phyloP scores from a whole-genome alignment of 2,797 vertebrate species.

The Nyctalus aviator region DNA sequence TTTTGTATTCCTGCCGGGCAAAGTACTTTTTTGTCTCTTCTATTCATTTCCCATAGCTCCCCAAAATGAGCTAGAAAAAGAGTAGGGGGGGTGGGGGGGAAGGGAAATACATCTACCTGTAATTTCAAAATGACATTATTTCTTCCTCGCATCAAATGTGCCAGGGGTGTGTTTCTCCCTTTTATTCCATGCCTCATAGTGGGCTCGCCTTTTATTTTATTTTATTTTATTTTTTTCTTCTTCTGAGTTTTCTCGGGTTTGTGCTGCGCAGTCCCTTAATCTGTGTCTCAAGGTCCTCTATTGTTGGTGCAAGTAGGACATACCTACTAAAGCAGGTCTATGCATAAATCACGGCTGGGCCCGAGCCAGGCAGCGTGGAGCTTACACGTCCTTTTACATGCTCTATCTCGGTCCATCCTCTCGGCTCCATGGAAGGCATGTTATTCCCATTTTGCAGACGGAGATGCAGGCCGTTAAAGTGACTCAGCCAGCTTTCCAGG shows the following conservation, averaged over 20 bases:
- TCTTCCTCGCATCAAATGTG: constrained; percentile 73
- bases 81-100: constrained; percentile 76
- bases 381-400: not conserved
- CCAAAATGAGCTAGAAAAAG: constrained; percentile 84
- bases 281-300: constrained; percentile 69
- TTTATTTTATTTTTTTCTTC: constrained; percentile 15
- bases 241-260: constrained; percentile 71
- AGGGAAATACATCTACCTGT: constrained; percentile 84
- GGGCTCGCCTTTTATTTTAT: constrained; percentile 46
- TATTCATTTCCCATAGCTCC: constrained; percentile 89
- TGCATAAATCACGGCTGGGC: constrained; percentile 27
- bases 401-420: not conserved
- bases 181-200: constrained; percentile 76
- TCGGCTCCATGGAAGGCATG: not conserved
- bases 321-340: constrained; percentile 50
- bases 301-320: constrained; percentile 50
- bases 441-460: constrained; percentile 70
- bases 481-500: not conserved
- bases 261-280: constrained; percentile 68
- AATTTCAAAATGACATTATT: constrained; percentile 87
- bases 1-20: constrained; percentile 92
- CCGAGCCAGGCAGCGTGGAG: not conserved
- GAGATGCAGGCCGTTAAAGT: not conserved
- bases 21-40: constrained; percentile 92
- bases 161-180: constrained; percentile 77